Evolutionary conservation across 1,140 invertebrate genomes (phyloP), one percentile per base, ranked within the genome.

Genomic region (Bombus vancouverensis): DNA sequence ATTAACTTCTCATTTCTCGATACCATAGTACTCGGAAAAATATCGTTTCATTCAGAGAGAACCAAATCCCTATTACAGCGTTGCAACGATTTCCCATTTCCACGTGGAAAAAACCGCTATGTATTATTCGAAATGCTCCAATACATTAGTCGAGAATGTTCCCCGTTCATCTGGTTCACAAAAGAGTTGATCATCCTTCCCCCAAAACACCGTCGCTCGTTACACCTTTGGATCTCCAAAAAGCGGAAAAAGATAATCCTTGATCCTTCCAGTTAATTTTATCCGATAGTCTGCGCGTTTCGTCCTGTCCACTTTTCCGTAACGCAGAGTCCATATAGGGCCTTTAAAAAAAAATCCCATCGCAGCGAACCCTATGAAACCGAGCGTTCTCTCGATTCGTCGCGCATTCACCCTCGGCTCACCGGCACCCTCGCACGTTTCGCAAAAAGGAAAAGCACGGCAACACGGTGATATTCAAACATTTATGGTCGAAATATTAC

Each of bases 401-500:
- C 72, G 13, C 28, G 28, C 39, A 39, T 42, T 44, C 62, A 79
- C 42, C 42, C 62, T 79, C 57, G 62, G 15, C 42, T 47, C 13
- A 13, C 15, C 13, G 37, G 28, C 32, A 53, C 78, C 65, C 65
- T 47, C 44, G 44, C 25, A 13, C 34, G 18, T 42, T n/a, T 8
- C 34, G 53, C 73, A n/a, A 34, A 15, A 34, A 25, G 74, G 44
- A 39, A 22, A 44, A 65, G 28, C 57, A 22, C 53, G 28, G 34
- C 34, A 75, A 32, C 32, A 47, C 44, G 79, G 80, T 76, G 71
- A 68, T 87, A 85, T 89, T 90, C 82, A 90, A 90, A 90, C 88
- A 90, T 92, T 89, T 87, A 89, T 90, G 71, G 76, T 81, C 71
- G 89, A 91, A 89, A 92, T 91, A 89, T 90, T 89, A 89, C 78